phyloP scores from a whole-genome alignment of 2,888 invertebrate species.

The Cantharis flavilabris region DNA sequence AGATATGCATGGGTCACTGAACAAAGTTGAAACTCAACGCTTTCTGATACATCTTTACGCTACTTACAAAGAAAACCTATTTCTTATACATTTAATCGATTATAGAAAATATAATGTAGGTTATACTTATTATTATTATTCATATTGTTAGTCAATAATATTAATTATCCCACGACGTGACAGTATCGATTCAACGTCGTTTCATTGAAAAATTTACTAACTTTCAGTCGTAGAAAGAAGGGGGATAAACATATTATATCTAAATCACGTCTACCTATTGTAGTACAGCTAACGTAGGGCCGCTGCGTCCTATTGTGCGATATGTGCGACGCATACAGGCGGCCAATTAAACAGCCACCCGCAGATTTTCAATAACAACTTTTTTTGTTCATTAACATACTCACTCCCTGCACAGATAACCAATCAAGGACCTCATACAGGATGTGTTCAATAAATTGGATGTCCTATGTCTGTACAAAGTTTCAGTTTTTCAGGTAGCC shows the following conservation, averaged over 20 bases:
- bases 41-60: conserved; percentile 3
- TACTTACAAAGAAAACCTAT: conserved; percentile 1
- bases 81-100: conserved; percentile 2
- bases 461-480: too few relatives aligned
- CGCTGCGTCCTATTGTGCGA: too few relatives aligned
- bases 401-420: too few relatives aligned
- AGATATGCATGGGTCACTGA: conserved; percentile 4
- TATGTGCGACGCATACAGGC: too few relatives aligned
- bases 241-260: not conserved
- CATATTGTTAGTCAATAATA: not conserved
- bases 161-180: not conserved
- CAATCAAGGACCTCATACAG: too few relatives aligned
- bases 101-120: not conserved
- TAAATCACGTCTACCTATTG: not conserved
- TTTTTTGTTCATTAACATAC: too few relatives aligned
- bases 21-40: not conserved
- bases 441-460: too few relatives aligned
- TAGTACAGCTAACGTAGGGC: not conserved
- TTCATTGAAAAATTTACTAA: not conserved
- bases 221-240: not conserved
- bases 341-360: too few relatives aligned
- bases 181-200: not conserved
- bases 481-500: too few relatives aligned
- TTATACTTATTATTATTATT: not conserved
- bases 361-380: too few relatives aligned